phyloP scores from a whole-genome alignment of 2,113 vertebrate species.

The Haplochromis vanheusdeni region DNA sequence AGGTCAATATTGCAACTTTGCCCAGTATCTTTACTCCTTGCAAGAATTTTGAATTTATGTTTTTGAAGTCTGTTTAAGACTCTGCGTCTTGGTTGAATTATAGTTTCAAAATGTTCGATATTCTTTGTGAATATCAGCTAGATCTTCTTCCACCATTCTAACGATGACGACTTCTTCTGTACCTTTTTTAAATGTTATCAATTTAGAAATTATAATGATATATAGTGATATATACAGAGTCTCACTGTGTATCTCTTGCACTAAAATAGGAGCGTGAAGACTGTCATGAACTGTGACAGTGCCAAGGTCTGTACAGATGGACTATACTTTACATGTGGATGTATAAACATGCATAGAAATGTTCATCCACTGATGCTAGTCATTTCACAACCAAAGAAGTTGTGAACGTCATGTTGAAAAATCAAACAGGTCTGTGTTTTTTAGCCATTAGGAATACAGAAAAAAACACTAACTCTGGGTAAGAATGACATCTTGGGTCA shows the following conservation, averaged over 20 bases:
- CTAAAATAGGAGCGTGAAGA: background rate
- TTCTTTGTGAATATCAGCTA: background rate
- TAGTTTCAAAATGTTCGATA: background rate
- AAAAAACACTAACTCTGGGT: background rate
- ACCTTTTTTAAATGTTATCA: background rate
- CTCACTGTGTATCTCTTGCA: background rate
- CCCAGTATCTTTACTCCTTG: background rate
- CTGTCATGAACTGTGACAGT: background rate
- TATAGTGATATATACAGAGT: background rate
- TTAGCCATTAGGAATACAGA: background rate
- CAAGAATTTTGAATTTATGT: background rate
- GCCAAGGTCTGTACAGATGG: background rate
- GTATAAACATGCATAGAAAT: background rate
- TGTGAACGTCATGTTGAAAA: background rate
- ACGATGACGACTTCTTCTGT: rapidly evolving
- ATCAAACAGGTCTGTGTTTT: background rate
- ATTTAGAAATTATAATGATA: background rate
- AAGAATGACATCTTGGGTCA: background rate
- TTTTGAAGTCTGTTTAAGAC: background rate
- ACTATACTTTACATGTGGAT: background rate
- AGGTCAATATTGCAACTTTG: background rate
- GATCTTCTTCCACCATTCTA: background rate
- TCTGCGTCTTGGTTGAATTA: background rate
- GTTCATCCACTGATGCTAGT: background rate
- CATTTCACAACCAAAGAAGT: background rate